Base-by-base conservation (phyloP, 2,888 invertebrate species). In the Pherbina coryleti region DNA sequence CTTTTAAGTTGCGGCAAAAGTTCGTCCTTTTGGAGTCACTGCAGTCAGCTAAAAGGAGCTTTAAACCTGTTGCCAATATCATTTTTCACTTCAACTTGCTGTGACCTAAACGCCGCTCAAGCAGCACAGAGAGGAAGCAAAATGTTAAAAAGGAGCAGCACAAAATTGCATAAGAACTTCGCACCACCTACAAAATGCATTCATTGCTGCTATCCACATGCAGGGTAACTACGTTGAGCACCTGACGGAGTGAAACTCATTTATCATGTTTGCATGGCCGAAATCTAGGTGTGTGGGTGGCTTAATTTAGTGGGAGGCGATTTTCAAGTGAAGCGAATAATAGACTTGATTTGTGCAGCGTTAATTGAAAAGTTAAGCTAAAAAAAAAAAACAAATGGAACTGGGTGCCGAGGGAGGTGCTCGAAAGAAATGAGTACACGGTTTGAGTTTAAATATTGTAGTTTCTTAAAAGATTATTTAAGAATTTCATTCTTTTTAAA, bases 221-320 rank as follows among this genome's bases (percentile, higher is more conserved):
- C 51, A 51, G 49, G 19, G 57, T 55, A 28, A 5, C 31, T 57
- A 28, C 34, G 49, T 49, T 49, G 73, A 79, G 75, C 79, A 80
- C 81, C 81, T 81, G 80, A 75, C 80, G 78, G 79, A 79, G 69
- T 76, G 78, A 75, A 80, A 75, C 72, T 78, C 80, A 80, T 82
- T 82, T 81, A 82, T 82, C 81, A 81, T 80, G 78, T 80, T 66
- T 74, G 44, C 44, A 66, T 51, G 31, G 31, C 31, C 49, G n/a
- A 51, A 51, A 34, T 11, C 34, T 28, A 51, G n/a, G 55, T 51
- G 51, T 37, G 71, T 14, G 44, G 34, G 17, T n/a, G 3, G 62
- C n/a, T 22, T 60, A 44, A 44, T 22, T 22, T 22, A 28, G 25
- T 28, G 2, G 62, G 53, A 44, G 70, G 31, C 28, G 53, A 28